Conservation (phyloP, 1,140 invertebrate genomes). For the Drosophila guanche region DNA sequence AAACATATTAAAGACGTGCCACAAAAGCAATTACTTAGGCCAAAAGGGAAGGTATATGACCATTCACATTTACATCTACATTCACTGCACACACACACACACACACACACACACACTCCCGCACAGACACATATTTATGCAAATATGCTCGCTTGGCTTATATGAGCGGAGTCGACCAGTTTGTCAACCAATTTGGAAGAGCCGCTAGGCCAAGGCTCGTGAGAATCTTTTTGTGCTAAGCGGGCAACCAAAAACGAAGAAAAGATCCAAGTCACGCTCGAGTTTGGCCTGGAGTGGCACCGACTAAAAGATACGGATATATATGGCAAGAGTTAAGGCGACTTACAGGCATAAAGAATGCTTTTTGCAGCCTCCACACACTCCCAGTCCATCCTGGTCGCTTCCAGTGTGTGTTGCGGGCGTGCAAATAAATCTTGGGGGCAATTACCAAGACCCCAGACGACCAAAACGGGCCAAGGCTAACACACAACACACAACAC, state of each 20-base stretch:
- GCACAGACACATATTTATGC: slow-evolving; percentile 20
- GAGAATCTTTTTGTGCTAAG: slow-evolving; percentile 66
- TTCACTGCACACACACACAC: neutral
- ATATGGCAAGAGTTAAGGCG: slow-evolving; percentile 37
- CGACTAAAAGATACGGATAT: slow-evolving; percentile 16
- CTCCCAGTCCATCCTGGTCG: neutral
- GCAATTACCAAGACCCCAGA: slow-evolving; percentile 63
- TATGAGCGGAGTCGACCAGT: slow-evolving; percentile 65
- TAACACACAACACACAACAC: slow-evolving; percentile 10
- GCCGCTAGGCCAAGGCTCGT: slow-evolving; percentile 52
- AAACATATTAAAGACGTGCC: slow-evolving; percentile 60
- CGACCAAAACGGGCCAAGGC: slow-evolving; percentile 59
- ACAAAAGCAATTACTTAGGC: slow-evolving; percentile 56
- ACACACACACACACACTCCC: neutral
- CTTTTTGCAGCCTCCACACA: slow-evolving; percentile 26
- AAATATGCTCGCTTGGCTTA: slow-evolving; percentile 27
- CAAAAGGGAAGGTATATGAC: slow-evolving; percentile 20
- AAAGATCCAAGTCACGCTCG: slow-evolving; percentile 69
- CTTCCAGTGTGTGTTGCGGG: slow-evolving; percentile 43
- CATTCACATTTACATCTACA: too few species aligned
- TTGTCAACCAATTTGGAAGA: slow-evolving; percentile 74
- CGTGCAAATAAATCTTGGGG: slow-evolving; percentile 78
- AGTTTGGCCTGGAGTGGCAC: slow-evolving; percentile 48
- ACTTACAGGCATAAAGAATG: slow-evolving; percentile 45
- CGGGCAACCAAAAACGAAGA: neutral